Evolutionary conservation across 2,113 vertebrate genomes (phyloP).

Genomic region (Arvicanthis niloticus): DNA sequence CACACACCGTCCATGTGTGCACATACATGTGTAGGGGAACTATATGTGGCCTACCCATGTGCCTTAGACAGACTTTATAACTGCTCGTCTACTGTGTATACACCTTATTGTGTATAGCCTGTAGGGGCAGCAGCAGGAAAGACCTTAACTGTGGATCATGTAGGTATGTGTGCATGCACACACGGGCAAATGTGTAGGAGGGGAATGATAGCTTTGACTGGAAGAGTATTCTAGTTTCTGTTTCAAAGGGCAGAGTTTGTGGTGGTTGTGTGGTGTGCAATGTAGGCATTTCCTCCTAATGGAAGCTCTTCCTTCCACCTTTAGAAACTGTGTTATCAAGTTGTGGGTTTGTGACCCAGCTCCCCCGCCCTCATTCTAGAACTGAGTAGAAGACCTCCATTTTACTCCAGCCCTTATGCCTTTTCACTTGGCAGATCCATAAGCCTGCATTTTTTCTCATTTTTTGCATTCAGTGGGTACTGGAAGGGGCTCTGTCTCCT

Average conservation of each 20-base stretch:
- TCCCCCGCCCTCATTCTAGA: neutral
- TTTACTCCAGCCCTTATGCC: neutral
- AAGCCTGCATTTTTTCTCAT: neutral
- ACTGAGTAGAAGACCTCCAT: neutral
- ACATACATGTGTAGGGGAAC: too few relatives aligned
- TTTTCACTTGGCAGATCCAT: neutral
- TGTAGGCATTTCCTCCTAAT: slow-evolving; percentile 56
- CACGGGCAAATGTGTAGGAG: slow-evolving; percentile 12
- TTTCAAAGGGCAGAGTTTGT: slow-evolving; percentile 63
- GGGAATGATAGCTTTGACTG: neutral
- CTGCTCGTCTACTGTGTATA: neutral
- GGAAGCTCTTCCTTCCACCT: slow-evolving; percentile 11
- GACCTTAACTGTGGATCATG: neutral
- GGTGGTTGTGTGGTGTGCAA: slow-evolving; percentile 31
- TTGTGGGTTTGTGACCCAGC: slow-evolving; percentile 33
- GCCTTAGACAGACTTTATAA: neutral
- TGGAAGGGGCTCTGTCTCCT: neutral
- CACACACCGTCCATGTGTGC: neutral
- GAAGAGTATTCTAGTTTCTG: slow-evolving; percentile 69
- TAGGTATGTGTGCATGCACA: neutral
- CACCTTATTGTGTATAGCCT: neutral
- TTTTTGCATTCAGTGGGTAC: neutral
- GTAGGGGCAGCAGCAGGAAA: neutral
- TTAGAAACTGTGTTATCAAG: slow-evolving; percentile 35
- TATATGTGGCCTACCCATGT: neutral